Conservation (phyloP, 1,140 invertebrate species). For the Cepaea nemoralis region DNA sequence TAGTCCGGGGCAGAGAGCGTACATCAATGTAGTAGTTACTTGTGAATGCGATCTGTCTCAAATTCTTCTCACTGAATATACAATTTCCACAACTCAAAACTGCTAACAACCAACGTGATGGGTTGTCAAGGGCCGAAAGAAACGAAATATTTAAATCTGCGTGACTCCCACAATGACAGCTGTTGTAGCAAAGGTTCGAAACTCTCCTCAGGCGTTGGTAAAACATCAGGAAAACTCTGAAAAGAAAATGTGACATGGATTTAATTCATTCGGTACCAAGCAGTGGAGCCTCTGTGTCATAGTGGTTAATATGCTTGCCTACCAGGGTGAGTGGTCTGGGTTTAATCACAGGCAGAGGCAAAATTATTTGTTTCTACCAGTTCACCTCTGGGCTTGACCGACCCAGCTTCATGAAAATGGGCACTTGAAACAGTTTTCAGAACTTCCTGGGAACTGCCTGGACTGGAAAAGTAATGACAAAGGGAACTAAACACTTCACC, state of each 20-base stretch:
- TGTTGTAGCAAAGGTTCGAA: background rate
- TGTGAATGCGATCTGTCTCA: background rate
- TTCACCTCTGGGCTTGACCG: too few species aligned
- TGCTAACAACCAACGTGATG: slow-evolving; percentile 10
- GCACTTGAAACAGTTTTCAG: too few species aligned
- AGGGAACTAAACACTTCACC: too few species aligned
- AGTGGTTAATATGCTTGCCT: too few species aligned
- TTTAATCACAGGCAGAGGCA: too few species aligned
- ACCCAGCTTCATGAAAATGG: too few species aligned
- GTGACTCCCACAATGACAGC: background rate
- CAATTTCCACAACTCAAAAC: background rate
- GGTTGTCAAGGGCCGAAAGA: slow-evolving; percentile 1
- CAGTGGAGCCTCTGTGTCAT: too few species aligned
- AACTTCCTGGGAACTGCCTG: too few species aligned
- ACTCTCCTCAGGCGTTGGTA: background rate
- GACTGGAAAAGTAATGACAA: too few species aligned
- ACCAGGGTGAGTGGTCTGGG: too few species aligned
- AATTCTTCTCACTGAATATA: background rate
- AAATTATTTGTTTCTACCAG: too few species aligned
- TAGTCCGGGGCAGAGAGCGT: background rate
- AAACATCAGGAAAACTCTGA: slow-evolving; percentile 10
- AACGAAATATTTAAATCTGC: background rate
- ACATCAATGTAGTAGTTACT: background rate
- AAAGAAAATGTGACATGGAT: background rate
- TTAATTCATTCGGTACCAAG: background rate